These are phyloP conservation scores for Cydia fagiglandana DNA, from an alignment of 1,140 invertebrate genomes.

Conservation along the genomic window DNA sequence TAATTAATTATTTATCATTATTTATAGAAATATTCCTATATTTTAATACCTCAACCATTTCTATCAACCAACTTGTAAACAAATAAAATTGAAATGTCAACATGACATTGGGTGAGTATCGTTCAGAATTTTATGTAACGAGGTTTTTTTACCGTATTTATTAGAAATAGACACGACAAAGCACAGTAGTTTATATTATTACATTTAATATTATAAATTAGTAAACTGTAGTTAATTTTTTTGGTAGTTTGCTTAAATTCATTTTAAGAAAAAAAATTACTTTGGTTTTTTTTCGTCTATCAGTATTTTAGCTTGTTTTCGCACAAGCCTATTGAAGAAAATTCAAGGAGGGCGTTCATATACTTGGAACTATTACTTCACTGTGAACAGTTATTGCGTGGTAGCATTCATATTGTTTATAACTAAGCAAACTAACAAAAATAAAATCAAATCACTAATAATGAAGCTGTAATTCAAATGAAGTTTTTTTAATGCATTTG, in stretches of 20 bases:
- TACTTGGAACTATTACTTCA: not conserved
- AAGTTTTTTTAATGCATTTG: too few species aligned
- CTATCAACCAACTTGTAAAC: not conserved
- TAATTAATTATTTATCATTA: not conserved
- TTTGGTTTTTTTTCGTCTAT: not conserved
- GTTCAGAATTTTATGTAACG: too few species aligned
- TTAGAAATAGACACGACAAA: not conserved
- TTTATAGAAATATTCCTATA: too few species aligned
- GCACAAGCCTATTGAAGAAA: not conserved
- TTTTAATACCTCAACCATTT: too few species aligned
- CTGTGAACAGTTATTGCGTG: not conserved
- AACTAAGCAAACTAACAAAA: not conserved
- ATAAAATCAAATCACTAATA: not conserved
- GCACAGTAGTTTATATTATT: too few species aligned
- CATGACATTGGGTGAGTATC: not conserved
- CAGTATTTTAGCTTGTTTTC: not conserved
- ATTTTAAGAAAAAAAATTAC: too few species aligned
- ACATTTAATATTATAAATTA: too few species aligned
- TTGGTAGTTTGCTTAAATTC: too few species aligned
- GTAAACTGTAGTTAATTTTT: too few species aligned
- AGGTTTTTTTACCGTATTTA: not conserved
- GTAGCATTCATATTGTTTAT: not conserved
- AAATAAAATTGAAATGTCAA: not conserved
- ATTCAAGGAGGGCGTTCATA: not conserved
- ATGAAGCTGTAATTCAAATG: too few species aligned